These are phyloP conservation scores for Linnaemya vulpina DNA, from an alignment of 2,888 invertebrate species.

Conservation along the genomic window DNA sequence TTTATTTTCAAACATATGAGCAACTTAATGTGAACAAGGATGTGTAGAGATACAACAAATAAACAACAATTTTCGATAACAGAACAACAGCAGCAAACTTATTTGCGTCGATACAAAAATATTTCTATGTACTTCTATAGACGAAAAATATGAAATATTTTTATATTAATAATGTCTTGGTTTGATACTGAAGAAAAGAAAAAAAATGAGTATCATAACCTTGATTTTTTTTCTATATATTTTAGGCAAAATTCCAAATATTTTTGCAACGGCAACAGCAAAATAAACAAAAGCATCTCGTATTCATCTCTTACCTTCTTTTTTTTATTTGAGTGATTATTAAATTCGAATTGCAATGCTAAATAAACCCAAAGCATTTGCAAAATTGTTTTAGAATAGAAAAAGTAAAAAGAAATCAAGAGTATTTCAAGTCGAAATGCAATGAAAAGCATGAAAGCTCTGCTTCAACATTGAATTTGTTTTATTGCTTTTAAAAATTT, in stretches of 20 bases:
- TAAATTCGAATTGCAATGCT: constrained; percentile 42
- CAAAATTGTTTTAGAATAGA: constrained; percentile 1
- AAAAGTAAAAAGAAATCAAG: not conserved
- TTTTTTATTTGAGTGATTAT: constrained; percentile 31
- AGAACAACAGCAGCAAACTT: not conserved
- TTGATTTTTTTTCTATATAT: constrained; percentile 33
- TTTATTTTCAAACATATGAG: too few species aligned
- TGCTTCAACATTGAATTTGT: constrained; percentile 19
- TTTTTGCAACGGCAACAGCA: constrained; percentile 1
- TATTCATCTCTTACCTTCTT: constrained; percentile 25
- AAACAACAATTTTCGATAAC: too few species aligned
- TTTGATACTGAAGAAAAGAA: not conserved
- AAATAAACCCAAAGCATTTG: constrained; percentile 33
- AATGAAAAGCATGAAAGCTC: constrained; percentile 37
- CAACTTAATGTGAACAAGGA: too few species aligned
- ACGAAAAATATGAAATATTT: not conserved
- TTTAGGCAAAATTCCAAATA: constrained; percentile 60
- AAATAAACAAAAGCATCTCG: not conserved
- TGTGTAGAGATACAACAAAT: too few species aligned
- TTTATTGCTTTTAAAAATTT: constrained; percentile 1
- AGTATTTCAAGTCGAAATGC: constrained; percentile 3
- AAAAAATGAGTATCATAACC: constrained; percentile 10
- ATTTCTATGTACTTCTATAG: not conserved
- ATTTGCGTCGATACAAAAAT: not conserved
- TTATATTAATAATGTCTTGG: not conserved